Conservation (phyloP, 2,888 invertebrate genomes). For the Tolmerus cingulatus region DNA sequence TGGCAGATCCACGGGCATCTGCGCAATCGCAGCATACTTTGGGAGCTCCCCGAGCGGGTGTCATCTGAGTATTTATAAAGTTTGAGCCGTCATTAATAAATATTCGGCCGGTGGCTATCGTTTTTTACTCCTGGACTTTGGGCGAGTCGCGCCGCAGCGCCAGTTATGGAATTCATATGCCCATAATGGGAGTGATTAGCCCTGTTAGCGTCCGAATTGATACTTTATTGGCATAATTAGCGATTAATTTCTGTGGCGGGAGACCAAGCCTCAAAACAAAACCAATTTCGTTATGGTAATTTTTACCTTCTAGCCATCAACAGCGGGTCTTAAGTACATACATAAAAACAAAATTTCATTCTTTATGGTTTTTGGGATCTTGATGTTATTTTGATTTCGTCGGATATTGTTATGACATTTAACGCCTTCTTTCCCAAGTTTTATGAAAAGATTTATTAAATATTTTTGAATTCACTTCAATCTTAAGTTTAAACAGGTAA, state of each 20-base stretch:
- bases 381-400: not conserved
- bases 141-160: not conserved
- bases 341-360: not conserved
- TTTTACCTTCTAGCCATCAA: not conserved
- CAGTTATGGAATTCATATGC: conserved; percentile 25
- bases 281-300: conserved; percentile 14
- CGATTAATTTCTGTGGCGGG: conserved; percentile 25
- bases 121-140: conserved; percentile 29
- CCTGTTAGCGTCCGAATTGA: conserved; percentile 33
- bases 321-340: not conserved
- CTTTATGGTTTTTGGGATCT: not conserved
- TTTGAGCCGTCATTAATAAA: conserved; percentile 43
- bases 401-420: not conserved
- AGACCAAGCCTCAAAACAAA: not conserved
- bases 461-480: not conserved
- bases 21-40: not conserved
- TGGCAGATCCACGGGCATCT: not conserved
- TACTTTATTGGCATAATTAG: conserved; percentile 32
- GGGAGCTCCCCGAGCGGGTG: conserved; percentile 15
- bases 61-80: conserved; percentile 41
- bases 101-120: conserved; percentile 33
- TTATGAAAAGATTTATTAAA: not conserved
- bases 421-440: not conserved
- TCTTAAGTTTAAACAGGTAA: not conserved
- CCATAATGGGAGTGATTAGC: conserved; percentile 30